Evolutionary conservation across 2,113 vertebrate genomes (phyloP).

Genomic region (Pollachius pollachius): DNA sequence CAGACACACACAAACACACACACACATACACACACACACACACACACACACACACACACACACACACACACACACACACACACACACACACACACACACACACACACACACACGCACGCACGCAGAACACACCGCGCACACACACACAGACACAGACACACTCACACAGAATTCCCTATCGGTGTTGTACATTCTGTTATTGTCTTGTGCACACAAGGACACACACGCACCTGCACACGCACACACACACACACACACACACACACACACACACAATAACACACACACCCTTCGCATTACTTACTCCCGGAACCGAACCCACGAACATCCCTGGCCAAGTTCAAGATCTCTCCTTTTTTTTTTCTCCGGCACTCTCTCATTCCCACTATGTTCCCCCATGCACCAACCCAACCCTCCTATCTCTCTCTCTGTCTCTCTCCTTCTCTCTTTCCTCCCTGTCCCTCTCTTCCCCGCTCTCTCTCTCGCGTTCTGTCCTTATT

Average conservation of each 20-base stretch:
- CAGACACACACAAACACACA: slow-evolving; percentile 35
- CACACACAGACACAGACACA: slow-evolving; percentile 3
- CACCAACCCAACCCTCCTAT: neutral
- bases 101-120: neutral
- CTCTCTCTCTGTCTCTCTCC: neutral
- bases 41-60: neutral
- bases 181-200: no score
- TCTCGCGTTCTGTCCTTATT: neutral
- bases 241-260: no score
- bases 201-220: neutral
- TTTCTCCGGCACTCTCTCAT: neutral
- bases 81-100: neutral
- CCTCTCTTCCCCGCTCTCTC: neutral
- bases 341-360: no score
- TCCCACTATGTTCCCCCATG: neutral
- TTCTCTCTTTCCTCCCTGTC: neutral
- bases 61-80: slow-evolving; percentile 14
- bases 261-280: no score
- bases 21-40: neutral
- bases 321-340: neutral
- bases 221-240: neutral
- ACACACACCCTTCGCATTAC: no score
- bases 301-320: no score
- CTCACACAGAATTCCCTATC: neutral
- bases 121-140: neutral